These are phyloP conservation scores for Mesitornis unicolor DNA, from an alignment of 2,113 vertebrate species.

Conservation along the genomic window DNA sequence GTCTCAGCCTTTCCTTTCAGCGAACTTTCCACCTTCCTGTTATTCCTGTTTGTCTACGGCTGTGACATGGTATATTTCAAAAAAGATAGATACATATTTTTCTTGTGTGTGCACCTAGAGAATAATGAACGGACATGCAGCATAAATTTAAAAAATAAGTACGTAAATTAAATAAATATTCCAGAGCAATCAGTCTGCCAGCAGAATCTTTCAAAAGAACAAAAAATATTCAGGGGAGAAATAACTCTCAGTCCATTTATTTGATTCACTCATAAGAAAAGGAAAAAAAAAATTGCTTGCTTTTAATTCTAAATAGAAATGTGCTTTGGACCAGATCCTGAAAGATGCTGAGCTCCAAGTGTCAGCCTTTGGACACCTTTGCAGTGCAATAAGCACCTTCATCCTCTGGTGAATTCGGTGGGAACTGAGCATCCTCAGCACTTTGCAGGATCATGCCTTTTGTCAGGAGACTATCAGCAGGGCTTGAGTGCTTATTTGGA, in stretches of 20 bases:
- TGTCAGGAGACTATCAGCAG: not conserved
- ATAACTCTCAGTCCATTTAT: slow-evolving; percentile 25
- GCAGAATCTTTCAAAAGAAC: not conserved
- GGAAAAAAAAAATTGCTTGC: not conserved
- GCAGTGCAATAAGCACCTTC: not conserved
- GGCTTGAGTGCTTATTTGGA: not conserved
- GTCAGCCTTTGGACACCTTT: not conserved
- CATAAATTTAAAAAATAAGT: slow-evolving; percentile 26
- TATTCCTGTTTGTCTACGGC: not conserved
- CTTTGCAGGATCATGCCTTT: not conserved
- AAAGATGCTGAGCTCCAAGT: not conserved
- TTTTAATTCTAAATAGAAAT: slow-evolving; percentile 3
- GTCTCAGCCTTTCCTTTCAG: not conserved
- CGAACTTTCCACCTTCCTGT: not conserved
- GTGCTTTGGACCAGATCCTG: not conserved
- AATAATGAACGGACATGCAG: not conserved
- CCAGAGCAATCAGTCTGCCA: not conserved
- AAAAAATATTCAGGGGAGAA: slow-evolving; percentile 11
- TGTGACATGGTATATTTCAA: not conserved
- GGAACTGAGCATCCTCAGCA: not conserved
- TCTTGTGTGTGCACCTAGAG: not conserved
- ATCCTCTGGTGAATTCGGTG: not conserved
- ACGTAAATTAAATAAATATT: slow-evolving; percentile 46
- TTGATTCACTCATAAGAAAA: not conserved
- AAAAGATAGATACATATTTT: not conserved